Conservation (phyloP, 2,113 vertebrate genomes). For the Engraulis encrasicolus region DNA sequence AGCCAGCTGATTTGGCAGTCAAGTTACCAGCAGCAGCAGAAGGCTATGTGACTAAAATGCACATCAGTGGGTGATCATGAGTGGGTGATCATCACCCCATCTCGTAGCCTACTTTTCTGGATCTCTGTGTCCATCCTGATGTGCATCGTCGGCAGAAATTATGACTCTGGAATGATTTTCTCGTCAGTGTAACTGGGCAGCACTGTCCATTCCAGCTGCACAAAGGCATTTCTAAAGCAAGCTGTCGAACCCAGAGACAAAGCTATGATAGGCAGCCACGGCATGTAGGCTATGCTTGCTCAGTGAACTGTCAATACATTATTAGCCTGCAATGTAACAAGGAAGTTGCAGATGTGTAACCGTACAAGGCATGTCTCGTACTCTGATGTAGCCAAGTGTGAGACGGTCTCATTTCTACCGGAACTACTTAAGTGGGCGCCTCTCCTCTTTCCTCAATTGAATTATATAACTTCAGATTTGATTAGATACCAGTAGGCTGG, state of each 20-base stretch:
- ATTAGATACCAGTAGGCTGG: not conserved
- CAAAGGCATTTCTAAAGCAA: not conserved
- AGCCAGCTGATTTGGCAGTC: not conserved
- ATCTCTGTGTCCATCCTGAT: not conserved
- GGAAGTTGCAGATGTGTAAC: conserved; percentile 26
- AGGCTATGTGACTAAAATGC: not conserved
- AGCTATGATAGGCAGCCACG: not conserved
- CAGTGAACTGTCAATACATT: not conserved
- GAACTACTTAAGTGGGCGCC: not conserved
- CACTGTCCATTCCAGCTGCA: not conserved
- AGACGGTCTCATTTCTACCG: not conserved
- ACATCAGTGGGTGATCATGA: too few species aligned
- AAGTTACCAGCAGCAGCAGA: not conserved
- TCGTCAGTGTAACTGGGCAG: not conserved
- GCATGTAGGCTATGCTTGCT: too few species aligned
- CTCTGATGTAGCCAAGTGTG: not conserved
- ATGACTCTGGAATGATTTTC: not conserved
- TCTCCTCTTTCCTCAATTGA: not conserved
- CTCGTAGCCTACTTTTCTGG: not conserved
- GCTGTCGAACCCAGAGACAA: not conserved
- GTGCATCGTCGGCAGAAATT: not conserved
- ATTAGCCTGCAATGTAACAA: not conserved
- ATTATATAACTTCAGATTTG: not conserved
- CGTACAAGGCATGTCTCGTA: conserved; percentile 8
- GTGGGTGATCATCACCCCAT: too few species aligned